A percentile compares a stretch with the other conserved stretches of the same genome.
These are phyloP conservation scores for Scaptomyza graminum DNA, from an alignment of 1,140 invertebrate genomes.

Conservation along the genomic window DNA sequence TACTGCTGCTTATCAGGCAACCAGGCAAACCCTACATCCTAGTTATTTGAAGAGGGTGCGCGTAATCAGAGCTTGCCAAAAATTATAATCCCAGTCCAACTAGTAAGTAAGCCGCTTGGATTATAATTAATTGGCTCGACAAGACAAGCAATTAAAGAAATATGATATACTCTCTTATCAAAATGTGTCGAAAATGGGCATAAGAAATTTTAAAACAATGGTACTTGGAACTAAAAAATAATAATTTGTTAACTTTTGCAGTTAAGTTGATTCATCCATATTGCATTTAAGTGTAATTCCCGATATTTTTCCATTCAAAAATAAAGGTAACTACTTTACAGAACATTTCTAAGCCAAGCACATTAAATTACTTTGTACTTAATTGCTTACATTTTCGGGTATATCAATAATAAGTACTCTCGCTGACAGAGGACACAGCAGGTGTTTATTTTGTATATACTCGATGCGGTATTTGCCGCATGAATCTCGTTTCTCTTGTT, in stretches of 20 bases:
- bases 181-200: neutral
- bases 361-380: neutral
- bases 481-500: slow-evolving; percentile 19
- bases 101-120: slow-evolving; percentile 69
- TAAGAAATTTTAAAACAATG: neutral
- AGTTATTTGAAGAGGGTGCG: slow-evolving; percentile 12
- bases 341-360: neutral
- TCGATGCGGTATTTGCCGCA: slow-evolving; percentile 29
- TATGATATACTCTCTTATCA: neutral
- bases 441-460: slow-evolving; percentile 49
- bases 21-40: slow-evolving; percentile 7
- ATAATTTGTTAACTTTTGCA: too few relatives aligned
- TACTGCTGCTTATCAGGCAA: slow-evolving; percentile 39
- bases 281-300: too few relatives aligned
- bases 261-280: too few relatives aligned
- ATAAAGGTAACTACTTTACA: neutral
- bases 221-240: too few relatives aligned
- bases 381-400: neutral
- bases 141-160: neutral
- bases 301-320: too few relatives aligned
- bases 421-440: slow-evolving; percentile 8
- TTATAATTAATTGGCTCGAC: slow-evolving; percentile 65
- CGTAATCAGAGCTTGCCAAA: slow-evolving; percentile 50
- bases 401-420: slow-evolving; percentile 46
- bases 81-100: slow-evolving; percentile 43